Conservation (phyloP, 2,797 vertebrate genomes). For the Pantherophis alleghaniensis region DNA sequence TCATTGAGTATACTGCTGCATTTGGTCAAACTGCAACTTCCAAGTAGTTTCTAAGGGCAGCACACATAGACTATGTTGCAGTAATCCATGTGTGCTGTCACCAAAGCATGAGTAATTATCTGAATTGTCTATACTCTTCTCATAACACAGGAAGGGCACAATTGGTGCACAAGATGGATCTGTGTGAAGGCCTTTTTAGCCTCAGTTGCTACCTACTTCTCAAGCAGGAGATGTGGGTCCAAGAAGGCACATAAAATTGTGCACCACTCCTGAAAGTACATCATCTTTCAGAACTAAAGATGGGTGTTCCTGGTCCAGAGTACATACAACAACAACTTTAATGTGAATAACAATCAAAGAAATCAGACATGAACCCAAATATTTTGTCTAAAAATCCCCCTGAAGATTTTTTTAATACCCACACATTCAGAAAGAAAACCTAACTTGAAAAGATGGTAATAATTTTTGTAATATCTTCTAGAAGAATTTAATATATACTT, state of each 20-base stretch:
- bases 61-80: neutral
- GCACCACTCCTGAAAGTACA: neutral
- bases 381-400: neutral
- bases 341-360: neutral
- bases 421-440: neutral
- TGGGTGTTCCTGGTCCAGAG: neutral
- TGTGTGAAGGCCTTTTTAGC: neutral
- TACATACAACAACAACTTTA: neutral
- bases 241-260: neutral
- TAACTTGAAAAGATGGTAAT: neutral
- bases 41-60: neutral
- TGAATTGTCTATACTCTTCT: neutral
- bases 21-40: neutral
- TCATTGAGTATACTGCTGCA: neutral
- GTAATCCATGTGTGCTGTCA: neutral
- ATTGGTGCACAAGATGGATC: neutral
- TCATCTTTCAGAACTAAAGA: neutral
- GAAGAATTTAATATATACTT: neutral
- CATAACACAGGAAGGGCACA: neutral
- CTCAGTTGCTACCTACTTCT: neutral
- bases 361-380: neutral
- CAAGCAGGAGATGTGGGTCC: neutral
- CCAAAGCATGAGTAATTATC: neutral
- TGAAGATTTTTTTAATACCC: neutral
- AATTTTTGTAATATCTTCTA: neutral